A percentile compares a stretch with the other conserved stretches of the same genome.
These are phyloP conservation scores for Phaethornis superciliosus DNA, from an alignment of 2,113 vertebrate genomes.

Conservation along the genomic window DNA sequence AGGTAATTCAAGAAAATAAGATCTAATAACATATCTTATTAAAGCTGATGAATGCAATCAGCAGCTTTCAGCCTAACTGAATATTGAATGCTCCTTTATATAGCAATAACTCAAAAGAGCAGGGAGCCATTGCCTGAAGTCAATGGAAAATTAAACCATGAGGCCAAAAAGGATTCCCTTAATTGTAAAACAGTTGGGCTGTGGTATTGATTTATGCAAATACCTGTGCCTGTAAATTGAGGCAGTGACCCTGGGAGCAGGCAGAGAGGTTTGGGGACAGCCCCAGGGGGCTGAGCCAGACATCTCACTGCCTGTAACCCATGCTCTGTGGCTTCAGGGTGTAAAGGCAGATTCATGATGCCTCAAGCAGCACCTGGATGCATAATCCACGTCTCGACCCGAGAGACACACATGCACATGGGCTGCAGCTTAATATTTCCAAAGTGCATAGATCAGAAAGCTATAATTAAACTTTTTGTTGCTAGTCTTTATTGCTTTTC, in stretches of 20 bases:
- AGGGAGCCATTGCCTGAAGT: background rate
- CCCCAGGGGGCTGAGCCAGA: background rate
- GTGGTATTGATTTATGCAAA: background rate
- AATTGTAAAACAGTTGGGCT: background rate
- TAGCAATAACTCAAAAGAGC: constrained; percentile 17
- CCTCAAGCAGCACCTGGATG: background rate
- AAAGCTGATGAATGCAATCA: constrained; percentile 36
- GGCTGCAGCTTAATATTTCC: background rate
- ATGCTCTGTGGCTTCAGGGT: accelerated
- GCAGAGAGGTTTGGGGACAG: background rate
- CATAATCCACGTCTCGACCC: accelerated
- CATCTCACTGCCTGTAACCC: accelerated
- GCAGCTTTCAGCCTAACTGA: constrained; percentile 33
- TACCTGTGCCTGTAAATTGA: background rate
- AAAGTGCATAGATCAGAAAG: background rate
- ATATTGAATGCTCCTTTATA: constrained; percentile 31
- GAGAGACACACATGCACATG: accelerated
- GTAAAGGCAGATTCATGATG: accelerated
- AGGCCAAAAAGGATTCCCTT: background rate
- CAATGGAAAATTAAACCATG: background rate
- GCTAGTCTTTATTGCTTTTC: background rate
- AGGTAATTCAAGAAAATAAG: constrained; percentile 39
- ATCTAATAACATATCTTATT: constrained; percentile 21
- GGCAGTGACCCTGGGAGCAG: background rate
- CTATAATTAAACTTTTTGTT: background rate